Evolutionary conservation across 37 sponge, comb jelly and placozoan genomes (phyloP).

Genomic region (Ephydatia muelleri): DNA sequence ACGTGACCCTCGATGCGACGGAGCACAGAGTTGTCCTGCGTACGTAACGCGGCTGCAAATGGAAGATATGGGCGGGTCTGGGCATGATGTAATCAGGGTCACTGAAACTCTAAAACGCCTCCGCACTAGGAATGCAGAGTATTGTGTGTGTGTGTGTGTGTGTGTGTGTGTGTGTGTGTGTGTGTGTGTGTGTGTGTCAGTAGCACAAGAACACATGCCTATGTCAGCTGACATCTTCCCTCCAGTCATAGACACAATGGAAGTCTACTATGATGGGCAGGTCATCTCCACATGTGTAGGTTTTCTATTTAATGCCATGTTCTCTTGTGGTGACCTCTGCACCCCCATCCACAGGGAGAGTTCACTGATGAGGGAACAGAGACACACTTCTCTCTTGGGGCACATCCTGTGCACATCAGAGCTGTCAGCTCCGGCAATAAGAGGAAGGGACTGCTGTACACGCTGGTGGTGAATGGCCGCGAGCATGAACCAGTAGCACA

Average conservation of each 20-base stretch:
- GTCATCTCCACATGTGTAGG: conserved; percentile 77
- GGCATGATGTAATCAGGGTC: neutral
- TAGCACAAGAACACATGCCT: too few species aligned
- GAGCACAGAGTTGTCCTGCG: conserved; percentile 91
- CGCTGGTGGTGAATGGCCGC: conserved; percentile 49
- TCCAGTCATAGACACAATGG: conserved; percentile 83
- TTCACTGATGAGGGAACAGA: conserved; percentile 91
- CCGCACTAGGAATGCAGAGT: neutral
- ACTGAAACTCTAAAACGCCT: neutral
- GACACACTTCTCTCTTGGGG: conserved; percentile 79
- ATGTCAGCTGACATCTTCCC: too few species aligned
- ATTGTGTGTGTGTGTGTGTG: neutral
- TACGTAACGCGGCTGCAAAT: conserved; percentile 66
- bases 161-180: too few species aligned
- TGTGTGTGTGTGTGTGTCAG: too few species aligned
- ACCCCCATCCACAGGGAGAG: conserved; percentile 85
- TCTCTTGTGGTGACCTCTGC: neutral
- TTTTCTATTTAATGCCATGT: conserved; percentile 8
- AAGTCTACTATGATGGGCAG: conserved; percentile 92
- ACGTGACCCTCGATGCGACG: conserved; percentile 48
- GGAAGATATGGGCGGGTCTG: neutral
- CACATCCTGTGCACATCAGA: conserved; percentile 57
- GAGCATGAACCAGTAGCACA: conserved; percentile 48
- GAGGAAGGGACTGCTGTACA: conserved; percentile 81
- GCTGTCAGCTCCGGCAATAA: conserved; percentile 83